These are phyloP conservation scores for Stenodera caucasica DNA, from an alignment of 2,888 invertebrate species.

Conservation along the genomic window DNA sequence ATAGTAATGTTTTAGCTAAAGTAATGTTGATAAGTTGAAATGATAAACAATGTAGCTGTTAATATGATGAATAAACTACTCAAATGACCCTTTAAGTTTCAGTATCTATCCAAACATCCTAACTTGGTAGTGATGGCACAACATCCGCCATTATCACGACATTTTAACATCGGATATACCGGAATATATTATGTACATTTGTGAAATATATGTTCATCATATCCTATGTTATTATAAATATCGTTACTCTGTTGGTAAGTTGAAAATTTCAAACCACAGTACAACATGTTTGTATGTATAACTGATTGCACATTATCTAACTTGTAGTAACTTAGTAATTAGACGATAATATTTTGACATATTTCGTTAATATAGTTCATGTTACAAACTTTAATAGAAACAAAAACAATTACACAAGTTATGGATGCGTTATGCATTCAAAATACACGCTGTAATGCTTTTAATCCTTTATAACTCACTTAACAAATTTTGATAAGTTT, in stretches of 20 bases:
- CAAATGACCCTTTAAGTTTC: slow-evolving; percentile 35
- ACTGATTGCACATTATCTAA: background rate
- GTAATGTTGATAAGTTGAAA: background rate
- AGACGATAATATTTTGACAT: background rate
- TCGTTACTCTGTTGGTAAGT: background rate
- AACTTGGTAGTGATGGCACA: slow-evolving; percentile 30
- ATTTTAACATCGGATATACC: slow-evolving; percentile 44
- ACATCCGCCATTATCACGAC: slow-evolving; percentile 43
- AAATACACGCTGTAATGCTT: slow-evolving; percentile 20
- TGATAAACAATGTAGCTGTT: slow-evolving; percentile 17
- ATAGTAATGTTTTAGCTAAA: slow-evolving; percentile 9
- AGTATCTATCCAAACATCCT: slow-evolving; percentile 41
- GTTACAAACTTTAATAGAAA: slow-evolving; percentile 12
- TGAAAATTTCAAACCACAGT: background rate
- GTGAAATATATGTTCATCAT: slow-evolving; percentile 37
- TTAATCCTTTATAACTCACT: slow-evolving; percentile 17
- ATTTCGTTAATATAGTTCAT: background rate
- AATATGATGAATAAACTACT: slow-evolving; percentile 16
- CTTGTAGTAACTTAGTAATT: background rate
- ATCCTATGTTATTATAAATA: slow-evolving; percentile 19
- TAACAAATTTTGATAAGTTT: background rate
- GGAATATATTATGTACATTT: slow-evolving; percentile 34
- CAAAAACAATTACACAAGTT: slow-evolving; percentile 25
- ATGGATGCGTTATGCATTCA: slow-evolving; percentile 24
- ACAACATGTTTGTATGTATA: background rate